A percentile compares a stretch with the other conserved stretches of the same genome.
phyloP scores from a whole-genome alignment of 2,888 invertebrate genomes.

The Pheosia tremula region DNA sequence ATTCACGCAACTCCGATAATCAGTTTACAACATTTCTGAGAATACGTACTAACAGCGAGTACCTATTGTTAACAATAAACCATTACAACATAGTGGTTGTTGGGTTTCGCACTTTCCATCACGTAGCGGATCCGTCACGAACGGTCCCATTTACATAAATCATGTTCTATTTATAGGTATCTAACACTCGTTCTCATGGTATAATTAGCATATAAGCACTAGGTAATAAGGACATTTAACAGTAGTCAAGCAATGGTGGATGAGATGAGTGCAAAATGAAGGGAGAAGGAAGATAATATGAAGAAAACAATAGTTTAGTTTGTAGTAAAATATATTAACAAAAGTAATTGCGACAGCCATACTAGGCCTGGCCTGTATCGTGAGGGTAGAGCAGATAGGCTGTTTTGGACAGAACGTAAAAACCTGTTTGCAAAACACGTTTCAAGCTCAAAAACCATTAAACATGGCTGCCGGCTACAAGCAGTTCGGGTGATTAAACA shows the following conservation, averaged over 20 bases:
- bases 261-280: neutral
- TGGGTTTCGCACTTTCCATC: slow-evolving; percentile 51
- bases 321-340: neutral
- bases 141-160: slow-evolving; percentile 47
- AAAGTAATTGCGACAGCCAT: no score
- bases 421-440: neutral
- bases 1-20: slow-evolving; percentile 4
- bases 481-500: no score
- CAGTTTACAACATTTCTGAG: slow-evolving; percentile 14
- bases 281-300: neutral
- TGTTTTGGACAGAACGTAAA: neutral
- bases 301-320: neutral
- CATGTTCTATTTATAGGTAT: slow-evolving; percentile 38
- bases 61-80: slow-evolving; percentile 27
- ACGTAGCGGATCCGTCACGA: slow-evolving; percentile 47
- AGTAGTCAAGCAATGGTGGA: no score
- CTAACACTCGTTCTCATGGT: slow-evolving; percentile 26
- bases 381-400: neutral
- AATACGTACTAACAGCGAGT: slow-evolving; percentile 12
- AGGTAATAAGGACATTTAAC: slow-evolving; percentile 24
- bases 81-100: slow-evolving; percentile 29
- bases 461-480: neutral
- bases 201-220: slow-evolving; percentile 31
- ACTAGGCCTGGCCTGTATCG: neutral
- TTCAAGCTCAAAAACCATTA: slow-evolving; percentile 1